Percentiles rank a stretch among this genome's conserved stretches.
These are phyloP conservation scores for Germaria angustata DNA, from an alignment of 2,888 invertebrate species.

Conservation along the genomic window DNA sequence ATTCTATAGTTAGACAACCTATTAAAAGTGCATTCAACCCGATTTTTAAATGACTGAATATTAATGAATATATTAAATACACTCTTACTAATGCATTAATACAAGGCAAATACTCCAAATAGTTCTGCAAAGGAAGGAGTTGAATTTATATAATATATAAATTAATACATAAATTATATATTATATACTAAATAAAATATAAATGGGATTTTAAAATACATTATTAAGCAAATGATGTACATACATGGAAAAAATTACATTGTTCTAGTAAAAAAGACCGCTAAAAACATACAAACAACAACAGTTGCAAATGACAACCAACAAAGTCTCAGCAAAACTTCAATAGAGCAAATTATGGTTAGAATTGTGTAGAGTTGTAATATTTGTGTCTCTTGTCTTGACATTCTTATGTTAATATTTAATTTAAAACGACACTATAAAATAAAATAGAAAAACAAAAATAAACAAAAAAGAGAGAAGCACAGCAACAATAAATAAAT, in stretches of 20 bases:
- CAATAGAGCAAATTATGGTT: neutral
- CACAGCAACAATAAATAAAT: neutral
- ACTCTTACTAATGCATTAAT: neutral
- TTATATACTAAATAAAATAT: conserved; percentile 5
- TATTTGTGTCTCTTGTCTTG: conserved; percentile 18
- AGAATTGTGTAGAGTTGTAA: neutral
- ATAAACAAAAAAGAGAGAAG: neutral
- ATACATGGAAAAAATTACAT: conserved; percentile 7
- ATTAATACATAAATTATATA: neutral
- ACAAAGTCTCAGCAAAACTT: neutral
- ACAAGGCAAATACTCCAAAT: neutral
- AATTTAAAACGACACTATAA: neutral
- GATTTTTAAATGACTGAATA: conserved; percentile 68
- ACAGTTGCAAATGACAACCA: neutral
- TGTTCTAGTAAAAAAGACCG: conserved; percentile 6
- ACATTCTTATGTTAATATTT: conserved; percentile 24
- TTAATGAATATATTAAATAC: conserved; percentile 41
- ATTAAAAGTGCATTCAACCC: conserved; percentile 69
- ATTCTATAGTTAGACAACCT: conserved; percentile 29
- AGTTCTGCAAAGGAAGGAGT: neutral
- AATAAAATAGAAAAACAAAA: neutral
- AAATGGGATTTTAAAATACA: neutral
- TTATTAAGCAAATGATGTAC: neutral
- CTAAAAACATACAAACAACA: neutral
- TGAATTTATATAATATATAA: conserved; percentile 25